Base-by-base conservation (phyloP, 2,888 invertebrate genomes). In the Lordiphosa andalusiaca region DNA sequence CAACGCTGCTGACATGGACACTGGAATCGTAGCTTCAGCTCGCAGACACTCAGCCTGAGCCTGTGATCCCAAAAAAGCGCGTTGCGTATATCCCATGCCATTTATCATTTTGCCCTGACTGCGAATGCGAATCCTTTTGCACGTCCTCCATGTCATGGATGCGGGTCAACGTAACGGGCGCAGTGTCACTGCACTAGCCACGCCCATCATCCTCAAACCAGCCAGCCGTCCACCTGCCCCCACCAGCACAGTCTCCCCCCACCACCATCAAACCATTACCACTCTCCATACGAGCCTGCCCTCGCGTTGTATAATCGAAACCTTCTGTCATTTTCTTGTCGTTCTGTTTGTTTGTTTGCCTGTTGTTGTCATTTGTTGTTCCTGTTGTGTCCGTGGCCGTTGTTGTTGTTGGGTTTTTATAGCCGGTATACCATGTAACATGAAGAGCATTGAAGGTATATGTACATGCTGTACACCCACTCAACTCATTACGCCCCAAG, bases 271-370 rank as follows among this genome's bases (percentile, higher is more conserved):
- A 46, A 51, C 35, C 33, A n/a, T 21, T 9, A 6, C 33, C 13
- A 19, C 30, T 7, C 1, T 1, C 21, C 10, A 10, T 6, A 21
- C 6, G 48, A 12, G 6, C 5, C 25, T 33, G 13, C 19, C 39
- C 4, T 23, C 21, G 57, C 50, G 71, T 71, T 78, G 75, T 74
- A 73, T 75, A 80, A 76, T 83, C 75, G 76, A 83, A 76, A 83
- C 63, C 62, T 75, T 75, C 76, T 72, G 81, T 69, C 70, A 80
- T 67, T 78, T 75, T 78, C 80, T 74, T 75, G 69, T 78, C 72
- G 55, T 55, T 53, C 54, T 16, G 51, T 63, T 42, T 61, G 55
- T 37, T 19, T 59, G 57, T 53, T 53, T 49, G 53, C 41, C 38
- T 37, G 44, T 44, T 30, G 33, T 19, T 40, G 39, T n/a, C 30